A percentile compares a stretch with the other conserved stretches of the same genome.
These are phyloP conservation scores for Anadara kagoshimensis DNA, from an alignment of 1,140 invertebrate species.

Conservation along the genomic window DNA sequence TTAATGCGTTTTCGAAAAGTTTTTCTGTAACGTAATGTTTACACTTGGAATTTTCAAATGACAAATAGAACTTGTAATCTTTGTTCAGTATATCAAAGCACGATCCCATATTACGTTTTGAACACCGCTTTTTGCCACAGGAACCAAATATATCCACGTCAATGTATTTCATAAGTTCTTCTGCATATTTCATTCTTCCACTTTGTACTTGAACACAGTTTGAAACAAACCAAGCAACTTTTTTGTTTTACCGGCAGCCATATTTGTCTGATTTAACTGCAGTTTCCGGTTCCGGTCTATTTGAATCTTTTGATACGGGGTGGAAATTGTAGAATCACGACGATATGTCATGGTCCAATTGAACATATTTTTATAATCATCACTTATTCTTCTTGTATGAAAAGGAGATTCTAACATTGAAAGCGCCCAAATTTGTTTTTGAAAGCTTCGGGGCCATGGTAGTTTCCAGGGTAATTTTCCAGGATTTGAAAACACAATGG, in stretches of 20 bases:
- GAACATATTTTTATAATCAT: constrained; percentile 67
- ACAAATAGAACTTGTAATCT: constrained; percentile 92
- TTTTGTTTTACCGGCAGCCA: constrained; percentile 68
- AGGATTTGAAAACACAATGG: constrained; percentile 33
- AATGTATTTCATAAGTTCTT: constrained; percentile 78
- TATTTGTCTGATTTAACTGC: constrained; percentile 68
- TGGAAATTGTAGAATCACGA: constrained; percentile 93
- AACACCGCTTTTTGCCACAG: constrained; percentile 73
- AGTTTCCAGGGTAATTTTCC: constrained; percentile 16
- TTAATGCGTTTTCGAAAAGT: constrained; percentile 54
- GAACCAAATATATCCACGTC: constrained; percentile 82
- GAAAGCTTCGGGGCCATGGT: constrained; percentile 18
- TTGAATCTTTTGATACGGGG: constrained; percentile 88
- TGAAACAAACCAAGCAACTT: constrained; percentile 73
- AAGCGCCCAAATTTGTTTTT: constrained; percentile 46
- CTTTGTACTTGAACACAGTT: constrained; percentile 78
- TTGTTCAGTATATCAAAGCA: constrained; percentile 92
- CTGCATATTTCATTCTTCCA: constrained; percentile 76
- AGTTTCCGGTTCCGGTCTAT: constrained; percentile 9
- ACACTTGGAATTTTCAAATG: constrained; percentile 72
- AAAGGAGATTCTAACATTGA: constrained; percentile 39
- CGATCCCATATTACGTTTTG: constrained; percentile 81
- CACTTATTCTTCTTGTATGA: constrained; percentile 9
- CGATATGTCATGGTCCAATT: constrained; percentile 95
- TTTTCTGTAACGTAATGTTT: constrained; percentile 72